Evolutionary conservation across 2,797 vertebrate species (phyloP), one percentile per base, ranked within the genome.

Genomic region (Sternarchorhynchus goeldii): DNA sequence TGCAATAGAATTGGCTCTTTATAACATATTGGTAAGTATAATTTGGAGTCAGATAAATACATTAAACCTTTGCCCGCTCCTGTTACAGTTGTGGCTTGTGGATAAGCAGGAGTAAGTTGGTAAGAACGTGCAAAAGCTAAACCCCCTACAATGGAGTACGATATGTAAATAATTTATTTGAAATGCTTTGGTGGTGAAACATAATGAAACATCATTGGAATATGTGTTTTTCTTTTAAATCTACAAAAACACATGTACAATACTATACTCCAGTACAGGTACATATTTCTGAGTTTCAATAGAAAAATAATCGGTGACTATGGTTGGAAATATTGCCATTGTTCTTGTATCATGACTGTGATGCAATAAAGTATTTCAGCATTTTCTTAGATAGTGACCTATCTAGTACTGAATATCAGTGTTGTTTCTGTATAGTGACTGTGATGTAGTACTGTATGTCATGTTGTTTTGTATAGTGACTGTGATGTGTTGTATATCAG

Each of bases 81-180:
- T 25, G 25, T 25, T 25, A 1, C 25, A 25, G 25, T 1, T 25
- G 25, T 1, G 0, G 25, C 1, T 25, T 25, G 25, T 25, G 25
- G 25, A 25, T 25, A 25, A 25, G 1, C 25, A 25, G 1, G 25
- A 25, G 25, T 25, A 25, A 25, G 25, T 25, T 25, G 25, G 25
- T 25, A 25, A 25, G 25, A 25, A 25, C 0, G 25, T 25, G 1
- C 25, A 25, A 25, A 0, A 25, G 25, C 25, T 25, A 25, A 25
- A 25, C 25, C 25, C 25, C 25, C 25, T 25, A 25, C 25, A 25
- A 25, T 32, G 31, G 12, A 50, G 59, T 62, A 16, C 17, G 21
- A 72, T 39, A 55, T 25, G 34, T 56, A 70, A 80, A 76, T 78
- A 70, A 83, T 91, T 89, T 86, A 88, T 90, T 88, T 86, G 18